Percentiles rank a stretch among this genome's conserved stretches.
Conservation (phyloP, 1,140 invertebrate genomes). For the Scaptomyza graminum region DNA sequence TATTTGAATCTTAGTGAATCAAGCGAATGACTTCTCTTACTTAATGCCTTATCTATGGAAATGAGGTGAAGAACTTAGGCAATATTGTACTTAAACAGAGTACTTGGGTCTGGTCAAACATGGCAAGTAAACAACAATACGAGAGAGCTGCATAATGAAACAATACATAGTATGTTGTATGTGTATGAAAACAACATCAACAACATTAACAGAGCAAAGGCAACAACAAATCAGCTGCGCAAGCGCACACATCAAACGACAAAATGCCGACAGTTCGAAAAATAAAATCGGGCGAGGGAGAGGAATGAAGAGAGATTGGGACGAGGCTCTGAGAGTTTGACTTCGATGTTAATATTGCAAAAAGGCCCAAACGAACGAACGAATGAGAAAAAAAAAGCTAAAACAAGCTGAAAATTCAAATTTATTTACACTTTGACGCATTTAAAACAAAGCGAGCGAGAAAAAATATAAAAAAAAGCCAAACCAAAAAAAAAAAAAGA, state of each 20-base stretch:
- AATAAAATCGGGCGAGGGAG: conserved; percentile 18
- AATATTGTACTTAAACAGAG: conserved; percentile 23
- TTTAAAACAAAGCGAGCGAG: conserved; percentile 76
- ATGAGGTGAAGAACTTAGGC: conserved; percentile 32
- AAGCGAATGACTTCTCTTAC: background rate
- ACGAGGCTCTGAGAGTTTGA: background rate
- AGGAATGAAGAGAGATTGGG: background rate
- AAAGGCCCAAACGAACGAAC: conserved; percentile 9
- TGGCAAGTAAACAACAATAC: conserved; percentile 57
- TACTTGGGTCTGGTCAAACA: conserved; percentile 60
- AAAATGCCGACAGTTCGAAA: conserved; percentile 55
- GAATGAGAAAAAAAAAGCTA: conserved; percentile 62
- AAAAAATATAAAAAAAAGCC: conserved; percentile 37
- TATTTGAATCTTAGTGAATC: too few relatives aligned
- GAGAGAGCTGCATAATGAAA: conserved; percentile 59
- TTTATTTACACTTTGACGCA: conserved; percentile 82
- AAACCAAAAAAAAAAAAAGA: conserved; percentile 36
- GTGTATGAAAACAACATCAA: conserved; percentile 50
- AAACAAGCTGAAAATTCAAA: conserved; percentile 82
- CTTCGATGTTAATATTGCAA: conserved; percentile 32
- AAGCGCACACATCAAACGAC: conserved; percentile 76
- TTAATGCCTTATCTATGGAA: conserved; percentile 49
- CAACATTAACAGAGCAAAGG: conserved; percentile 42
- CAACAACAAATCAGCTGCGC: conserved; percentile 79
- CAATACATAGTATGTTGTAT: conserved; percentile 44